Evolutionary conservation across 2,797 vertebrate species (phyloP).

Genomic region (Acanthurus lineatus): DNA sequence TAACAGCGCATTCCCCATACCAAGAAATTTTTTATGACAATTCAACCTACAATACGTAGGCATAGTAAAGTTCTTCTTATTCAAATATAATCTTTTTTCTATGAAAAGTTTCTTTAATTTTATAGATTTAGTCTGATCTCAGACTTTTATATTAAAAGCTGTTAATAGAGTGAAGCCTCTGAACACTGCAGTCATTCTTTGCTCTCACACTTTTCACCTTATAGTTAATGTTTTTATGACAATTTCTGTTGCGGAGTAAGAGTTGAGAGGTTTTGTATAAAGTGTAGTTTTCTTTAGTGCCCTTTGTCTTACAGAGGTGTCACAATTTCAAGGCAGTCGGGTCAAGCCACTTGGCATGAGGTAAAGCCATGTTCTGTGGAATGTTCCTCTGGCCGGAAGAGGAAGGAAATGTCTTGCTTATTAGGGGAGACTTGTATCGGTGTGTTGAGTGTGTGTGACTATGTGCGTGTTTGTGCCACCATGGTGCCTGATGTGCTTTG

Average conservation of each 20-base stretch:
- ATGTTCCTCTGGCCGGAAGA: slow-evolving; percentile 56
- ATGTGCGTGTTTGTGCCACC: slow-evolving; percentile 43
- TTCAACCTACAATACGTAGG: slow-evolving; percentile 3
- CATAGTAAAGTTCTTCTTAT: not conserved
- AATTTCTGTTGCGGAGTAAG: not conserved
- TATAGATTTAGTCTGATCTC: not conserved
- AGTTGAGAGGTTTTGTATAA: not conserved
- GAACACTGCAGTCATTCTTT: not conserved
- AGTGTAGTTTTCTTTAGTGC: slow-evolving; percentile 7
- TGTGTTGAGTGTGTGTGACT: slow-evolving; percentile 19
- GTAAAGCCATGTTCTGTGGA: slow-evolving; percentile 62
- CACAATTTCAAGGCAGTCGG: not conserved
- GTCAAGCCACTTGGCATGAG: slow-evolving; percentile 30
- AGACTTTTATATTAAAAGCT: not conserved
- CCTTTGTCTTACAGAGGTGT: slow-evolving; percentile 8
- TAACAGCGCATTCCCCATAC: not conserved
- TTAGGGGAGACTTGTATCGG: slow-evolving; percentile 62
- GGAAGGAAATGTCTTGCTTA: slow-evolving; percentile 71
- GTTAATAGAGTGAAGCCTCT: not conserved
- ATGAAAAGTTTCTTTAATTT: not conserved
- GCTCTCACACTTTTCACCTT: not conserved
- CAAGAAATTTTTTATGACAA: slow-evolving; percentile 10
- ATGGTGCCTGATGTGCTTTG: slow-evolving; percentile 75
- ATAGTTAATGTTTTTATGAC: not conserved
- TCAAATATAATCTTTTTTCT: not conserved